These are phyloP conservation scores for Lepidurus arcticus DNA, from an alignment of 1,140 invertebrate species.

Conservation along the genomic window DNA sequence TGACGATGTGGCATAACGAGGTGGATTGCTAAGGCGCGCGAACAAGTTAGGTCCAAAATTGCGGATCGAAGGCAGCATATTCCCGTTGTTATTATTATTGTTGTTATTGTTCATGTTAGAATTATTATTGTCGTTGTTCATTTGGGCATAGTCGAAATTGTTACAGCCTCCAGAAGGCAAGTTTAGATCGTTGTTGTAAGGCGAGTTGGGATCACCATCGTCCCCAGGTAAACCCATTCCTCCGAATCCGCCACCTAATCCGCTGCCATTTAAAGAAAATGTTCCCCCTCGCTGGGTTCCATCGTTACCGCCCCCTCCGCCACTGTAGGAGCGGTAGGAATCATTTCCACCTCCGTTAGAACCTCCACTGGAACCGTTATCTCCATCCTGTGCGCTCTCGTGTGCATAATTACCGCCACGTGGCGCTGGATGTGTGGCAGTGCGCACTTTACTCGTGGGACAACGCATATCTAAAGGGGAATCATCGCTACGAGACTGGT, in stretches of 20 bases:
- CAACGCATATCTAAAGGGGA: constrained; percentile 44
- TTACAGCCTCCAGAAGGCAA: constrained; percentile 5
- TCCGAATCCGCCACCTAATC: constrained; percentile 29
- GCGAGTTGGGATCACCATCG: neutral
- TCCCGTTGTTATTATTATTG: constrained; percentile 51
- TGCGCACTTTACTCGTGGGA: constrained; percentile 43
- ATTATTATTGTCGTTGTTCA: constrained; percentile 27
- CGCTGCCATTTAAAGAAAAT: constrained; percentile 25
- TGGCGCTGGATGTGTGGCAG: constrained; percentile 46
- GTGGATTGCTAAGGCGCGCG: constrained; percentile 23
- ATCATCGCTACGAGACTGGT: constrained; percentile 43
- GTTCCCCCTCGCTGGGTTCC: constrained; percentile 24
- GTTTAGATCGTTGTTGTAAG: neutral
- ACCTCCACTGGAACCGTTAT: constrained; percentile 59
- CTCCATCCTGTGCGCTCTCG: constrained; percentile 47
- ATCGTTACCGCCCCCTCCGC: constrained; percentile 71
- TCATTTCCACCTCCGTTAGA: constrained; percentile 41
- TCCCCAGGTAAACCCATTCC: neutral
- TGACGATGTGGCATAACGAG: constrained; percentile 24
- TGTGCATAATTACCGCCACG: constrained; percentile 39
- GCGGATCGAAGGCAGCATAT: constrained; percentile 32
- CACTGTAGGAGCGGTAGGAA: constrained; percentile 57
- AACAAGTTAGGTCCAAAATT: constrained; percentile 23
- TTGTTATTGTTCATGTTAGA: constrained; percentile 41
- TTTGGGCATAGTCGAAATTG: neutral